These are phyloP conservation scores for Cygnus olor DNA, from an alignment of 2,797 vertebrate genomes.

Conservation along the genomic window DNA sequence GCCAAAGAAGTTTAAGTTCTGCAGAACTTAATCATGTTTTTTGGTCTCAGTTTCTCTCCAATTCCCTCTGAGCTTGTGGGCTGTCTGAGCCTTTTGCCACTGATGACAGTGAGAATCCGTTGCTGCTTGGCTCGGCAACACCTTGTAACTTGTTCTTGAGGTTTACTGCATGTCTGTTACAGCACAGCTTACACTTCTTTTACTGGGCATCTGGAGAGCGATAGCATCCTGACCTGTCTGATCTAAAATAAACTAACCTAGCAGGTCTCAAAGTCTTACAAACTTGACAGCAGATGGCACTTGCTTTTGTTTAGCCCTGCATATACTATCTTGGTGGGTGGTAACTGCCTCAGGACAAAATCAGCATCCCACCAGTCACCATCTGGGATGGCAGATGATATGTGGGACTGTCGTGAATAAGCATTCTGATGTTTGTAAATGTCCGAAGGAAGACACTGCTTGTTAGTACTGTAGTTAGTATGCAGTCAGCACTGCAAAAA, in stretches of 20 bases:
- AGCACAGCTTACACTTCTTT: not conserved
- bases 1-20: not conserved
- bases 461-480: slow-evolving; percentile 32
- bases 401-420: slow-evolving; percentile 67
- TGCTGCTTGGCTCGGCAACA: not conserved
- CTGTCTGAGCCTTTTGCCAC: not conserved
- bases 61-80: not conserved
- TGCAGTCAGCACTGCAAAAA: not conserved
- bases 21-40: not conserved
- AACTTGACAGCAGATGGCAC: slow-evolving; percentile 64
- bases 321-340: slow-evolving; percentile 62
- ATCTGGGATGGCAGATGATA: slow-evolving; percentile 70
- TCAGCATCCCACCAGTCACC: slow-evolving; percentile 70
- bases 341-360: slow-evolving; percentile 67
- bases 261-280: slow-evolving; percentile 16
- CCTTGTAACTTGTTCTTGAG: not conserved
- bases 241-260: slow-evolving; percentile 35
- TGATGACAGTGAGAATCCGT: not conserved
- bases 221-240: not conserved
- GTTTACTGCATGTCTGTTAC: not conserved
- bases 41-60: not conserved
- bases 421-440: slow-evolving; percentile 69
- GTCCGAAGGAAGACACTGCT: slow-evolving; percentile 57
- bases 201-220: not conserved
- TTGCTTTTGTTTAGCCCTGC: slow-evolving; percentile 64